Evolutionary conservation across 2,113 vertebrate species (phyloP), one percentile per base, ranked within the genome.

Genomic region (Chaetodon auriga): DNA sequence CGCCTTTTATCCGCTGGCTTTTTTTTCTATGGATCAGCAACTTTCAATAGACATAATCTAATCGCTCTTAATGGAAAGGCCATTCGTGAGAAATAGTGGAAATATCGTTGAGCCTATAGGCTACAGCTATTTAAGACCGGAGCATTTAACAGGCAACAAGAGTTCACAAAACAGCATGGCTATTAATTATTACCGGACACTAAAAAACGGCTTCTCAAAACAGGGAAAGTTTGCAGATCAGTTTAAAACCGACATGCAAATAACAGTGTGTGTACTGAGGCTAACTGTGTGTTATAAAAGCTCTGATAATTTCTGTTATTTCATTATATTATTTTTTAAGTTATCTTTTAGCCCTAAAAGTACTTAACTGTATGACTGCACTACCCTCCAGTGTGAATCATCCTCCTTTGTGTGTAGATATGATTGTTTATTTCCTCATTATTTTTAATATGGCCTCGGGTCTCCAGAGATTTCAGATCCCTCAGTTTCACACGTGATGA

Each of bases 31-130:
- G 97, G 97, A 97, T 98, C 97, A 98, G 96, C 96, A 97, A 93
- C 95, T 97, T 96, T 97, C 96, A 98, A 98, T 97, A 95, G 96
- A 95, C 95, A 96, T 96, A 95, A 96, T 96, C 96, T 98, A 97
- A 98, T 97, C 96, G 93, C 96, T 95, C 95, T 95, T 96, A 97
- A 97, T 96, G 94, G 93, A 95, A 96, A 94, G 90, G 94, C 87
- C 93, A 95, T 94, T 93, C 90, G 91, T 89, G 91, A 96, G 94
- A 94, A 95, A 91, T 93, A 88, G 91, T 75, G 92, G 93, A 95
- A 89, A 93, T 91, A 91, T 86, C 84, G 71, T 78, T 68, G 68
- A 92, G 84, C 76, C 68, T 69, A 69, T 77, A 60, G 73, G 75
- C 80, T 84, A 73, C 36, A 74, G 66, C 14, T 78, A 90, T 87